Conservation (phyloP, 2,113 vertebrate species). For the Rhipidura dahli region DNA sequence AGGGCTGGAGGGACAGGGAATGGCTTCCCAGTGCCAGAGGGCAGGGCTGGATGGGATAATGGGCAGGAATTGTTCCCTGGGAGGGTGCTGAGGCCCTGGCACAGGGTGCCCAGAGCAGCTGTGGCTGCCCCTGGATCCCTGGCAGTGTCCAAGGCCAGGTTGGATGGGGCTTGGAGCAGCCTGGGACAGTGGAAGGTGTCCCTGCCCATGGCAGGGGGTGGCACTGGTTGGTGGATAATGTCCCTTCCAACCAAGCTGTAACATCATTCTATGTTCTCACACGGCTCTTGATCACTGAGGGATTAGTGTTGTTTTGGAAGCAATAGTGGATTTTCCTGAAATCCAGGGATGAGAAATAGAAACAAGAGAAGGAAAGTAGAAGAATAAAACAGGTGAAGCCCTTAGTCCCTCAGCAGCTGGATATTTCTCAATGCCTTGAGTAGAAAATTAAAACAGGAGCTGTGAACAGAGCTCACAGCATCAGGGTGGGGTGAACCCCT, state of each 20-base stretch:
- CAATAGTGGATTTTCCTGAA: not conserved
- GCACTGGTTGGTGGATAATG: not conserved
- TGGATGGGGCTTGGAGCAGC: rapidly evolving
- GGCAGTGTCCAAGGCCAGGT: rapidly evolving
- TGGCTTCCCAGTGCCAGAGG: not conserved
- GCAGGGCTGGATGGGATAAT: rapidly evolving
- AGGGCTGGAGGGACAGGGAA: not conserved
- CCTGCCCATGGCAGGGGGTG: not conserved
- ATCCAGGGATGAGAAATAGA: not conserved
- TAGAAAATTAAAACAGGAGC: not conserved
- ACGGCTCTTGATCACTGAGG: not conserved
- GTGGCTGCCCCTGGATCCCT: not conserved
- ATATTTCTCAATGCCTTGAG: not conserved
- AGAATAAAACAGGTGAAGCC: not conserved
- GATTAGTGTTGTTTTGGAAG: not conserved
- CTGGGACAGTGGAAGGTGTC: not conserved
- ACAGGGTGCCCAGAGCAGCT: not conserved
- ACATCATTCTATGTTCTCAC: not conserved
- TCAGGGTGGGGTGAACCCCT: not conserved
- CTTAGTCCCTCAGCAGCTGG: not conserved
- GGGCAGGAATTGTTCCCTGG: not conserved
- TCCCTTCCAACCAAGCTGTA: not conserved
- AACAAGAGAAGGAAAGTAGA: not conserved
- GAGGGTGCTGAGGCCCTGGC: not conserved
- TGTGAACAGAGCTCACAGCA: not conserved